Base-by-base conservation (phyloP, 2,113 vertebrate species). In the Leuciscus idus region DNA sequence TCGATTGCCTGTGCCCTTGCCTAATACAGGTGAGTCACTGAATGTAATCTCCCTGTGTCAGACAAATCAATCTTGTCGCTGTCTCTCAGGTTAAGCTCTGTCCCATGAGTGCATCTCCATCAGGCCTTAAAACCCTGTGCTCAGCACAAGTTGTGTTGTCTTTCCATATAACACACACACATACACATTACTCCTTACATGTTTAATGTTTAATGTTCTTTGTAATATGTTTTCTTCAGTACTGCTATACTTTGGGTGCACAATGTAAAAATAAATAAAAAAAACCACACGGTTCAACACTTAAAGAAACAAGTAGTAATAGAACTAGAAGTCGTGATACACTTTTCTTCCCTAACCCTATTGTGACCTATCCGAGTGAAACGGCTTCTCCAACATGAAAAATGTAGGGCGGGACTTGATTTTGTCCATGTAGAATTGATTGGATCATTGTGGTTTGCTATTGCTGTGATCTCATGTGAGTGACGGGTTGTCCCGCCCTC, bases 31-130 rank as follows among this genome's bases (percentile, higher is more conserved):
- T 55, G 64, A 84, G 79, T 79, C 79, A 85, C 3, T 79, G 87
- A 82, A 87, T 84, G 86, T 76, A 89, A 83, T 87, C 75, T 86
- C 66, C 81, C 77, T 0, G 61, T 84, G 75, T 85, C 84, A 87
- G 84, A 89, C 39, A 61, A 70, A 84, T 87, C 78, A 80, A 89
- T 89, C 84, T 68, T 33, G 52, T 80, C 50, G 21, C 83, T 33
- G 83, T 79, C 79, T 52, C 75, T 64, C 81, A 72, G n/a, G 62
- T 52, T 84, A 84, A 84, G 43, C 52, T 70, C 62, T 23, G 26
- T 82, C 43, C 61, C 2, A 3, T 17, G 46, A 79, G 64, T 62
- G 46, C 4, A 52, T 9, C 15, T 68, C 46, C 10, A 55, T 68
- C 80, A 52, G 61, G 39, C n/a, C 21, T 73, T 72, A 46, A 64